Percentiles rank a stretch among this genome's conserved stretches.
Conservation (phyloP, 2,113 vertebrate species). For the Acanthisitta chloris region DNA sequence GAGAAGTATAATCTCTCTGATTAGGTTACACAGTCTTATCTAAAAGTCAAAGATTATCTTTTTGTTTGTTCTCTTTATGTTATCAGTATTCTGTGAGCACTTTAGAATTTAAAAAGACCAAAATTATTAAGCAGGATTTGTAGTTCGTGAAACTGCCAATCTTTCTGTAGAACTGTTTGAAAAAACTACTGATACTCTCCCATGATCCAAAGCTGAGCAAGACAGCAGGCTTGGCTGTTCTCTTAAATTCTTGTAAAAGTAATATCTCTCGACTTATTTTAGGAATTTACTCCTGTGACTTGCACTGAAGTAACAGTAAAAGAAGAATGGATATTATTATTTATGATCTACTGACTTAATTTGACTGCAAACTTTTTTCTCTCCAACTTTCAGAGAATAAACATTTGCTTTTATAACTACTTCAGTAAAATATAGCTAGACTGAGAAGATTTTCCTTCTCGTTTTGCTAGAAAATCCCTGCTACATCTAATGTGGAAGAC, state of each 20-base stretch:
- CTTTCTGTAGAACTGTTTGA: neutral
- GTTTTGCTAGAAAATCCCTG: neutral
- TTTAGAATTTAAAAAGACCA: neutral
- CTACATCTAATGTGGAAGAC: neutral
- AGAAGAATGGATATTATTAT: neutral
- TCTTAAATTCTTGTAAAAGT: neutral
- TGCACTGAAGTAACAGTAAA: neutral
- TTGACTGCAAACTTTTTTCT: neutral
- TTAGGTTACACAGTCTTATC: neutral
- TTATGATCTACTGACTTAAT: neutral
- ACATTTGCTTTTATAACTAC: neutral
- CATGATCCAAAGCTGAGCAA: neutral
- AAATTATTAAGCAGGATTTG: neutral
- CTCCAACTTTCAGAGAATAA: neutral
- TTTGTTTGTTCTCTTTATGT: neutral
- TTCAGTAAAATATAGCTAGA: neutral
- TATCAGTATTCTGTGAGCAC: neutral
- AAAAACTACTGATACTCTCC: neutral
- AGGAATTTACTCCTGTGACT: neutral
- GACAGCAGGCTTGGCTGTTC: neutral
- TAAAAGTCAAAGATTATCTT: neutral
- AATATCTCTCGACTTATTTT: fast-evolving
- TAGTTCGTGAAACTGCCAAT: neutral
- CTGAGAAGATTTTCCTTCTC: neutral
- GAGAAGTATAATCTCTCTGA: neutral